Conservation (phyloP, 1,140 invertebrate genomes). For the Gonioctena quinquepunctata region DNA sequence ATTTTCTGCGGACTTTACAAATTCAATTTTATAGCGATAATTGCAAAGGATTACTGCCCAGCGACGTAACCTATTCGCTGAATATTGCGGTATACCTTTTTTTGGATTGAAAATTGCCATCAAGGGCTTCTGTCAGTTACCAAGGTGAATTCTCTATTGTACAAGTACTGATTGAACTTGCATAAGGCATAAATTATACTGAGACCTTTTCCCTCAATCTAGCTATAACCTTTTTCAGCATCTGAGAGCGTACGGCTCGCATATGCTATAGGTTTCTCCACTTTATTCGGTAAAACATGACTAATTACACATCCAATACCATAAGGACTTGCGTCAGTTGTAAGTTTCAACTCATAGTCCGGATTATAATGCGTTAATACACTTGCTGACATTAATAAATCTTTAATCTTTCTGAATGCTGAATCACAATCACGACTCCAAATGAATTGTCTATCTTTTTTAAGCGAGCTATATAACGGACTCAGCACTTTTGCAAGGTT, state of each 20-base stretch:
- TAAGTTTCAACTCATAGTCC: constrained; percentile 25
- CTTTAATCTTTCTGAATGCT: constrained; percentile 1
- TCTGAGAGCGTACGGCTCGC: background rate
- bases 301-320: constrained; percentile 4
- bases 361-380: constrained; percentile 17
- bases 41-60: too few species aligned
- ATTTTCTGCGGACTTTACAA: too few species aligned
- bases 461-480: constrained; percentile 20
- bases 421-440: constrained; percentile 10
- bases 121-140: background rate
- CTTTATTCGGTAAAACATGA: background rate
- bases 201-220: constrained; percentile 15
- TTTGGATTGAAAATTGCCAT: constrained; percentile 1
- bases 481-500: constrained; percentile 22
- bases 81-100: constrained; percentile 14
- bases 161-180: constrained; percentile 23
- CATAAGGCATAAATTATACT: constrained; percentile 12
- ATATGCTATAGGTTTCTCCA: constrained; percentile 17
- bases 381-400: constrained; percentile 1
- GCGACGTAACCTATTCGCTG: too few species aligned
- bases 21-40: too few species aligned
- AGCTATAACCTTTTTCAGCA: constrained; percentile 5
- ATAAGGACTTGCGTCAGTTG: constrained; percentile 10
- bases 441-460: constrained; percentile 14
- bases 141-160: constrained; percentile 11